These are phyloP conservation scores for Stictocephala bisonia DNA, from an alignment of 2,888 invertebrate species.

Conservation along the genomic window DNA sequence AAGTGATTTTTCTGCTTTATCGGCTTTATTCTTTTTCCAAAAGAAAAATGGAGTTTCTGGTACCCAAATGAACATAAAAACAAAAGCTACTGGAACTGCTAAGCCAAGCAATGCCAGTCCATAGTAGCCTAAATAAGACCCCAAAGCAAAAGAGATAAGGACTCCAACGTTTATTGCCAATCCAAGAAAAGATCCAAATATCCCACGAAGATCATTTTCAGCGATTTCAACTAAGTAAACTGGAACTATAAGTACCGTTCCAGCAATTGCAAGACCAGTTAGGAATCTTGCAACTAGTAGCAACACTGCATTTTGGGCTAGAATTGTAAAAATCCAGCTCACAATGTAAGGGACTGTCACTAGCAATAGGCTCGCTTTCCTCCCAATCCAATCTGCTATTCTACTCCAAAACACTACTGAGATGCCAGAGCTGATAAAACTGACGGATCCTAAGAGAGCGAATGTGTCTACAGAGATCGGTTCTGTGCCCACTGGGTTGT, in stretches of 20 bases:
- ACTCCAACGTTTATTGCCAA: slow-evolving; percentile 68
- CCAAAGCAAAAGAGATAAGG: slow-evolving; percentile 67
- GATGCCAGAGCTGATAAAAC: slow-evolving; percentile 69
- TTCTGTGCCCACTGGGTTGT: slow-evolving; percentile 65
- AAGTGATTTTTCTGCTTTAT: slow-evolving; percentile 65
- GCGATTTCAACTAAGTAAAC: slow-evolving; percentile 74
- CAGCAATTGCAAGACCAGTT: slow-evolving; percentile 70
- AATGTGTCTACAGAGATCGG: slow-evolving; percentile 67
- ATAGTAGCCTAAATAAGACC: slow-evolving; percentile 67
- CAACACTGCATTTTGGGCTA: slow-evolving; percentile 65
- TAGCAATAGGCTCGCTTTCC: slow-evolving; percentile 68
- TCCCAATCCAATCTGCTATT: slow-evolving; percentile 67
- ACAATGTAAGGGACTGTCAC: slow-evolving; percentile 69
- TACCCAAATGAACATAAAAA: slow-evolving; percentile 67
- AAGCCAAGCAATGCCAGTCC: slow-evolving; percentile 68
- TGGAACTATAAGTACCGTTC: slow-evolving; percentile 69
- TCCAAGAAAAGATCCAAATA: slow-evolving; percentile 70
- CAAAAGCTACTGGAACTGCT: slow-evolving; percentile 66
- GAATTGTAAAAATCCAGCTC: slow-evolving; percentile 70
- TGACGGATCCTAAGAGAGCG: slow-evolving; percentile 69
- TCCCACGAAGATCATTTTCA: slow-evolving; percentile 68
- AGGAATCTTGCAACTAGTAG: slow-evolving; percentile 70
- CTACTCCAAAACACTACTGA: slow-evolving; percentile 67
- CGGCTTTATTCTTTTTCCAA: slow-evolving; percentile 64
- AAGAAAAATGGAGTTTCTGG: slow-evolving; percentile 73